Evolutionary conservation across 1,140 invertebrate genomes (phyloP), one percentile per base, ranked within the genome.

Genomic region (Caerostris darwini): DNA sequence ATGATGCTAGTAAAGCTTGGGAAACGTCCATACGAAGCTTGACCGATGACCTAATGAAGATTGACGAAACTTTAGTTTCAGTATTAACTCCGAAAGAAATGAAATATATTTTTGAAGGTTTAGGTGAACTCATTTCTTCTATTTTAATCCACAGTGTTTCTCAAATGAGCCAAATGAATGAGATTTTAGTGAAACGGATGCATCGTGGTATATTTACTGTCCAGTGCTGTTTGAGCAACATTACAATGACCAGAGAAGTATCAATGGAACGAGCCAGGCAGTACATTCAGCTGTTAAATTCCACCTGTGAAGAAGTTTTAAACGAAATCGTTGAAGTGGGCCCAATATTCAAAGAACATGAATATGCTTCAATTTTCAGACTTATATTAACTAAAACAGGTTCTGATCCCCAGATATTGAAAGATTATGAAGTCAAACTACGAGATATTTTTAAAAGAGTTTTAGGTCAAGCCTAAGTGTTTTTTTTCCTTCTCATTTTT

Each of bases 81-180:
- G 98, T 97, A 94, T 95, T 99, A n/a, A 97, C 97, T 95, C 97
- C 97, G 5, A 97, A 97, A 58, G 98, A 99, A 95, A 97, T 97
- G 67, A 98, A 98, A 96, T 99, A 99, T 96, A 97, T 99, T 92
- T 99, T 99, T 96, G 98, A 99, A 96, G 99, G 99, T 8, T 96
- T 99, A 7, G 98, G 98, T 3, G 98, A 98, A 96, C 96, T 99
- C 12, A 98, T 98, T 77, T 97, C 98, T 2, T 98, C 98, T 94
- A 98, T 98, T 94, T 96, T 99, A n/a, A 98, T 99, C 95, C 98
- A 97, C 94, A 98, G 97, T 69, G 97, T 97, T 10, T 97, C 98
- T 94, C 97, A 97, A 95, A 97, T 98, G 95, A 97, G 97, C 94
- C 97, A 97, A 94, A 97, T 98, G 94, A 98, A 98, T 96, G 97